Evolutionary conservation across 2,113 vertebrate species (phyloP).

Genomic region (Bufo gargarizans): DNA sequence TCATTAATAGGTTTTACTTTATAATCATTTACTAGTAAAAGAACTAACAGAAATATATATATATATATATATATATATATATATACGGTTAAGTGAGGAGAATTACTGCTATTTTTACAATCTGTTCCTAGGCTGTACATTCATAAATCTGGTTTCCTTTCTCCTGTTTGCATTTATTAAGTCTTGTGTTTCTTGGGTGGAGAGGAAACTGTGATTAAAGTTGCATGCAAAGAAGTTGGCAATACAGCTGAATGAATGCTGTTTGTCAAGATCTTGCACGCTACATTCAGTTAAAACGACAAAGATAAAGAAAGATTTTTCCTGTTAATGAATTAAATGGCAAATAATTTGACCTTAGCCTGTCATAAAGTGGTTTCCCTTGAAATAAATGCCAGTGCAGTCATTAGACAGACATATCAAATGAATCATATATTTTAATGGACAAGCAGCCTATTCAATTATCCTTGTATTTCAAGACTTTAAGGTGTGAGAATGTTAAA

Average conservation of each 20-base stretch:
- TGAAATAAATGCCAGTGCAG: background rate
- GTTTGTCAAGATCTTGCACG: slow-evolving; percentile 23
- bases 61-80: too few relatives aligned
- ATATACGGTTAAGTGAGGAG: background rate
- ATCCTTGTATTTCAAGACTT: too few relatives aligned
- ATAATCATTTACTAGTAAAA: background rate
- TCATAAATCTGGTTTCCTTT: slow-evolving; percentile 7
- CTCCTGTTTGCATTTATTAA: slow-evolving; percentile 1
- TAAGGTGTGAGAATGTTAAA: too few relatives aligned
- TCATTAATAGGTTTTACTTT: background rate
- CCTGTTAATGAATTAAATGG: slow-evolving; percentile 16
- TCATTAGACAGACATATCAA: background rate
- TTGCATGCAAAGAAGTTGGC: slow-evolving; percentile 15
- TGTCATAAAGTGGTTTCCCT: background rate
- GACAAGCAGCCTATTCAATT: too few relatives aligned
- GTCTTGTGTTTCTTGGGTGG: background rate
- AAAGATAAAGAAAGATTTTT: slow-evolving; percentile 8
- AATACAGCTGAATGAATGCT: background rate
- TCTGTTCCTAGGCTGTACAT: background rate
- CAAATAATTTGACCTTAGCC: background rate
- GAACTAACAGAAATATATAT: background rate
- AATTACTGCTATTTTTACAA: background rate
- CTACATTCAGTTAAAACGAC: background rate
- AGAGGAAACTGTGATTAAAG: slow-evolving; percentile 17
- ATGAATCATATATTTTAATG: too few relatives aligned